Conservation (phyloP, 2,888 invertebrate genomes). For the Asteroscopus sphinx region DNA sequence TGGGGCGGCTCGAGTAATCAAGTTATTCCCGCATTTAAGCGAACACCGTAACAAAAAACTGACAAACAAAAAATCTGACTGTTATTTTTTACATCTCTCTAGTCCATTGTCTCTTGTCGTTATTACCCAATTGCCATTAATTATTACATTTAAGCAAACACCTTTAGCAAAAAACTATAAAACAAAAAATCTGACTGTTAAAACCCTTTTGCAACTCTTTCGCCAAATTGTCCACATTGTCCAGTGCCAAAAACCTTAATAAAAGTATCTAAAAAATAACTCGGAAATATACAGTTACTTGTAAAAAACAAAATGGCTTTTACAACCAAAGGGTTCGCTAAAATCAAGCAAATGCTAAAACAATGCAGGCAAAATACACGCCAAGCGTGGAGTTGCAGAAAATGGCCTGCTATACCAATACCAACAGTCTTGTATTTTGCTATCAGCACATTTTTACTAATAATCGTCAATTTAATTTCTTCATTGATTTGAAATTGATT, state of each 20-base stretch:
- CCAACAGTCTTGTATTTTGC: no score
- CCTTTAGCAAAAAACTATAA: slow-evolving; percentile 15
- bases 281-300: slow-evolving; percentile 45
- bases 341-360: slow-evolving; percentile 66
- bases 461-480: no score
- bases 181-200: slow-evolving; percentile 45
- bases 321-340: slow-evolving; percentile 77
- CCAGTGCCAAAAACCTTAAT: slow-evolving; percentile 69
- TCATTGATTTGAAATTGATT: no score
- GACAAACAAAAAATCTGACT: no score
- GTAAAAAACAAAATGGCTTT: slow-evolving; percentile 53
- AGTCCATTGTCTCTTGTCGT: slow-evolving; percentile 2
- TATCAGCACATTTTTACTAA: no score
- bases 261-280: slow-evolving; percentile 64
- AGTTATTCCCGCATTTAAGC: no score
- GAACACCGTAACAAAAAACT: no score
- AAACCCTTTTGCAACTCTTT: slow-evolving; percentile 77
- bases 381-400: no score
- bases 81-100: slow-evolving; percentile 19
- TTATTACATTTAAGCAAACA: slow-evolving; percentile 15
- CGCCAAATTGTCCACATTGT: slow-evolving; percentile 67
- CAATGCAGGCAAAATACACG: no score
- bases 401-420: no score
- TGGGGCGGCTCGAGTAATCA: no score
- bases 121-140: slow-evolving; percentile 29